Percentiles rank a stretch among this genome's conserved stretches.
These are phyloP conservation scores for Torymus auratus DNA, from an alignment of 2,888 invertebrate species.

Conservation along the genomic window DNA sequence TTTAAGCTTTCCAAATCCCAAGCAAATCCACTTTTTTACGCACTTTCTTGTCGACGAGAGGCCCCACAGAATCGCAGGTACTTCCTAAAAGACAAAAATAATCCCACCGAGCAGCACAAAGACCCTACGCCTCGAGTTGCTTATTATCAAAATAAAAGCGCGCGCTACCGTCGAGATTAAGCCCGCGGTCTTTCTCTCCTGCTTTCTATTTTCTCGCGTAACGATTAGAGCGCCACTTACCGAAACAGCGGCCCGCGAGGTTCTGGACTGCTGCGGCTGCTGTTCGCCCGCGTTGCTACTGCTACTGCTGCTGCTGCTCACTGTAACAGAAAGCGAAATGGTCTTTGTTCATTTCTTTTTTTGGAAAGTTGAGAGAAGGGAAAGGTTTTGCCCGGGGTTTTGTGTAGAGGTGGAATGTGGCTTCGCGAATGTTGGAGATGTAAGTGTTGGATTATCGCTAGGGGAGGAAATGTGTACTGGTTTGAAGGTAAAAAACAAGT, in stretches of 20 bases:
- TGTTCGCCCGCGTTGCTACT: slow-evolving; percentile 25
- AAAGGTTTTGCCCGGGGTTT: too few relatives aligned
- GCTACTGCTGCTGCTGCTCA: slow-evolving; percentile 43
- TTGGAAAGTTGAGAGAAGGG: not conserved
- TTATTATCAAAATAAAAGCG: slow-evolving; percentile 48
- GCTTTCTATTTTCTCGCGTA: slow-evolving; percentile 18
- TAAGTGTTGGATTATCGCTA: too few relatives aligned
- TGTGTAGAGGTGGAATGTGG: too few relatives aligned
- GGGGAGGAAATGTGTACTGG: too few relatives aligned
- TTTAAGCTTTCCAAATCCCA: too few relatives aligned
- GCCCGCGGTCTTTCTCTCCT: not conserved
- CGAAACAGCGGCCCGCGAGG: slow-evolving; percentile 38
- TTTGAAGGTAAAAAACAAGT: too few relatives aligned
- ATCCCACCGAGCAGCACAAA: too few relatives aligned
- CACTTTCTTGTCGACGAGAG: too few relatives aligned
- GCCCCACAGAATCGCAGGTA: too few relatives aligned
- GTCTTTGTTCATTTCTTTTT: slow-evolving; percentile 13
- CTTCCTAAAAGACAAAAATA: too few relatives aligned
- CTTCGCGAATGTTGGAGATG: too few relatives aligned
- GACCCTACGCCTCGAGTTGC: not conserved
- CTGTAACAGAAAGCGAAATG: slow-evolving; percentile 42
- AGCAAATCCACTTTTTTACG: too few relatives aligned
- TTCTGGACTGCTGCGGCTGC: not conserved
- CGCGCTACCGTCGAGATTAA: slow-evolving; percentile 28
- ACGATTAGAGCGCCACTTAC: slow-evolving; percentile 51